Conservation (phyloP, 2,797 vertebrate genomes). For the Thunnus albacares region DNA sequence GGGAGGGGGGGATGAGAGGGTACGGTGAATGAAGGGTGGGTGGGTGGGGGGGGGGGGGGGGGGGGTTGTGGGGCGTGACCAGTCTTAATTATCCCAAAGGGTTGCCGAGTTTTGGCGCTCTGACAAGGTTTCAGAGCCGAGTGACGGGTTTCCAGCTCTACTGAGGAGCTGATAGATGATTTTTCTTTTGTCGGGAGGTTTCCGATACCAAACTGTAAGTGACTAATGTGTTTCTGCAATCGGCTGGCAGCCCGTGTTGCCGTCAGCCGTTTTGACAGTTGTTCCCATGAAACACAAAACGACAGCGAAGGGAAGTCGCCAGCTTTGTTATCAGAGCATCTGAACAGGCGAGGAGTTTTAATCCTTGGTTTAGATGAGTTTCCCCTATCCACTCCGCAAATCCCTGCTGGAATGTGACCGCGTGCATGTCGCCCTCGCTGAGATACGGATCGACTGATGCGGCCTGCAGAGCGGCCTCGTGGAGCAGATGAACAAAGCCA, state of each 20-base stretch:
- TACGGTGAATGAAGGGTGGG: neutral
- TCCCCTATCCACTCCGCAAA: constrained; percentile 62
- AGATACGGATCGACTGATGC: constrained; percentile 55
- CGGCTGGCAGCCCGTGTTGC: neutral
- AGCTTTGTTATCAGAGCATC: constrained; percentile 60
- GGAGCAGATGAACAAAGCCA: constrained; percentile 47
- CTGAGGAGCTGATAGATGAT: constrained; percentile 2
- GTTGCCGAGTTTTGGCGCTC: constrained; percentile 72
- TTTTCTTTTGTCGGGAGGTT: neutral
- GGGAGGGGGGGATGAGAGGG: constrained; percentile 41
- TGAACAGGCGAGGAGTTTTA: constrained; percentile 64
- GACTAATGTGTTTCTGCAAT: constrained; percentile 30
- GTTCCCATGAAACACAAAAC: constrained; percentile 41
- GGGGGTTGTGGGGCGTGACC: constrained; percentile 60
- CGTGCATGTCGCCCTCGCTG: constrained; percentile 26
- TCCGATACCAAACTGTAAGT: constrained; percentile 3
- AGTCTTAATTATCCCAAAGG: constrained; percentile 73
- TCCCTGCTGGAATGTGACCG: constrained; percentile 70
- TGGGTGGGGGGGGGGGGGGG: constrained; percentile 1
- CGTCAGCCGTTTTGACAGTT: neutral
- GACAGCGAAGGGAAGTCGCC: constrained; percentile 3
- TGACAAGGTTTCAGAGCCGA: constrained; percentile 44
- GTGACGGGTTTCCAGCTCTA: constrained; percentile 28
- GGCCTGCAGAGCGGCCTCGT: constrained; percentile 18
- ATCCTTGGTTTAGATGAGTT: constrained; percentile 72